Base-by-base conservation (phyloP, 2,888 invertebrate genomes). In the Eupeodes luniger region DNA sequence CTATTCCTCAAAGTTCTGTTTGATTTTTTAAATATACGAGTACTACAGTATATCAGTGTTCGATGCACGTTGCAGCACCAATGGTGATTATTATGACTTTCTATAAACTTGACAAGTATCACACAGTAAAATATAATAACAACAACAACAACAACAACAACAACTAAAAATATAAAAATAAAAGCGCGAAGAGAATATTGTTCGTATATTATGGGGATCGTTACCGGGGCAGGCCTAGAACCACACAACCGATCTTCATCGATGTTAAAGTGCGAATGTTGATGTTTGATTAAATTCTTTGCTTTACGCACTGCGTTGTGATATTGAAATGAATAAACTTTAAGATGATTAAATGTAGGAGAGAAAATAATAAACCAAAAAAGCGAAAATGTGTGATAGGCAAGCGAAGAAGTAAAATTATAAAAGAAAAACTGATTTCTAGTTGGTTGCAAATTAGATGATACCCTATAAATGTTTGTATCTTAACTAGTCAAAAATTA, bases 31-130 rank as follows among this genome's bases (percentile, higher is more conserved):
- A 36, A 69, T 55, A 40, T 19, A 51, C 55, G n/a, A 40, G 40
- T 40, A 40, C 40, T 5, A 19, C 19, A 40, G 40, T 40, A 11
- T 72, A 72, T 72, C 72, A 72, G 59, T 59, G 59, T 72, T 72
- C 64, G 78, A 62, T 79, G 82, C 74, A 82, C 74, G 86, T 86
- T 86, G 86, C 86, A 86, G 34, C 47, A 27, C 44, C 67, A 72
- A 51, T 59, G 74, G 66, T 59, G 59, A 44, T 51, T 79, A 74
- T 61, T 74, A 72, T 78, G 77, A 59, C 70, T 80, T 81, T 78
- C 81, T 85, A 77, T 70, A 70, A 44, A 75, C 55, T 75, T 72
- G 66, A 66, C 40, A 53, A 55, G 34, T 57, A 57, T 27, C 66
- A 67, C 59, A 19, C 55, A 53, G 61, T 27, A 57, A 62, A 69